Percentiles rank a stretch among this genome's conserved stretches.
phyloP scores from a whole-genome alignment of 2,797 vertebrate genomes.

The Eremophila alpestris region DNA sequence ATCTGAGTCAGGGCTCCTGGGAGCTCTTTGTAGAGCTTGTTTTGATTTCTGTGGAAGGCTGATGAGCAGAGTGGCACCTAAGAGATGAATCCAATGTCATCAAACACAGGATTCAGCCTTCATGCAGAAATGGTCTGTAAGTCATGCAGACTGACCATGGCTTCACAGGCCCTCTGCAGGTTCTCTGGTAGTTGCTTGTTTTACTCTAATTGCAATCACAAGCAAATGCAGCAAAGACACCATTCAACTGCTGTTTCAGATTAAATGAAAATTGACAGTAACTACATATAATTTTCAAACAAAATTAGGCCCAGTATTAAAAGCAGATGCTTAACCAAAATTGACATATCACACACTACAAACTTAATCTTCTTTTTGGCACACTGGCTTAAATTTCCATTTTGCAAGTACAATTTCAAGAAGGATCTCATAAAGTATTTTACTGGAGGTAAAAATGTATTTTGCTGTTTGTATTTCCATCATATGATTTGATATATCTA shows the following conservation, averaged over 20 bases:
- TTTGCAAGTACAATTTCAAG: not conserved
- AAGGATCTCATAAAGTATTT: not conserved
- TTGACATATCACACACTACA: not conserved
- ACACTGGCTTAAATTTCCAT: not conserved
- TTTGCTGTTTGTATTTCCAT: not conserved
- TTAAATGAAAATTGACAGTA: not conserved
- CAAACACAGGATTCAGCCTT: not conserved
- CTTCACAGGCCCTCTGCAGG: not conserved
- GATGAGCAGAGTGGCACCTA: not conserved
- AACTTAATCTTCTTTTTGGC: not conserved
- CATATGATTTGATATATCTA: not conserved
- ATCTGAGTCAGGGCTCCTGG: not conserved
- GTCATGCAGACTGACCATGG: not conserved
- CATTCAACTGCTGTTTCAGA: not conserved
- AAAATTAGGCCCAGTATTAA: slow-evolving; percentile 5
- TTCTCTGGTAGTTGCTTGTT: not conserved
- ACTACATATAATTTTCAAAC: not conserved
- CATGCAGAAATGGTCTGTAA: not conserved
- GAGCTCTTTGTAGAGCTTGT: not conserved
- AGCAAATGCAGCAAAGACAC: not conserved
- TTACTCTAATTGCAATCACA: not conserved
- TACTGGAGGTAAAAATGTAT: not conserved
- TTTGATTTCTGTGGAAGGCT: not conserved
- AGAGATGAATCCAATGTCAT: not conserved
- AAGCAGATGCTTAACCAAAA: not conserved